phyloP scores from a whole-genome alignment of 92 coral and sea anemone genomes.

The Zoanthus gigantus region DNA sequence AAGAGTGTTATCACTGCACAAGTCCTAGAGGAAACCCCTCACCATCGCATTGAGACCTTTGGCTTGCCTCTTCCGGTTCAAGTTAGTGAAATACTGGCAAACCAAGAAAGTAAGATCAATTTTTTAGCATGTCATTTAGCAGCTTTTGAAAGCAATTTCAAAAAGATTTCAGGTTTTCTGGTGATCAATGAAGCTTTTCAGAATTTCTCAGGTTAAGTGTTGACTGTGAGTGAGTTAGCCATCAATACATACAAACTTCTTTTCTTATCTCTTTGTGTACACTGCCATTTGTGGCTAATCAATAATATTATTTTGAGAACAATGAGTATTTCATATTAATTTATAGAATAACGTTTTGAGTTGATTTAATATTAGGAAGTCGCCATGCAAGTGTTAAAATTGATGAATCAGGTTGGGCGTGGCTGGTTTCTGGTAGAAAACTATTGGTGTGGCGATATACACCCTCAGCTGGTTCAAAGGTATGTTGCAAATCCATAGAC shows the following conservation, averaged over 20 bases:
- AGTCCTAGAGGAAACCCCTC: conserved; percentile 84
- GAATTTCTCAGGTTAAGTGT: too few species aligned
- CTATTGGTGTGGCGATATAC: conserved; percentile 87
- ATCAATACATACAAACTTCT: too few species aligned
- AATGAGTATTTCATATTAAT: too few species aligned
- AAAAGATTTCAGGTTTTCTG: neutral
- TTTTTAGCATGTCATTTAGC: neutral
- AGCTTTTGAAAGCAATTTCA: neutral
- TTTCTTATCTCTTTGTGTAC: too few species aligned
- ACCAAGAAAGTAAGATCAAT: conserved; percentile 72
- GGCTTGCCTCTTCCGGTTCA: conserved; percentile 97
- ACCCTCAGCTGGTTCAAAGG: conserved; percentile 85
- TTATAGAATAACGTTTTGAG: neutral
- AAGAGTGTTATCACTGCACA: conserved; percentile 72
- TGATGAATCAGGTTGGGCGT: conserved; percentile 95
- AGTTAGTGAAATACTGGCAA: conserved; percentile 86
- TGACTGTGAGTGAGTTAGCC: too few species aligned
- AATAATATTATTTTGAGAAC: too few species aligned
- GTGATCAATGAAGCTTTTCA: too few species aligned
- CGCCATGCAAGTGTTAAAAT: conserved; percentile 84
- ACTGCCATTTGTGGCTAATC: too few species aligned
- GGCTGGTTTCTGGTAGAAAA: conserved; percentile 92
- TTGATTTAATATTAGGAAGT: conserved; percentile 48
- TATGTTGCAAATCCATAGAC: neutral
- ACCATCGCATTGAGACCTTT: conserved; percentile 88